Conservation (phyloP, 2,888 invertebrate species). For the Ennomos quercinarius region DNA sequence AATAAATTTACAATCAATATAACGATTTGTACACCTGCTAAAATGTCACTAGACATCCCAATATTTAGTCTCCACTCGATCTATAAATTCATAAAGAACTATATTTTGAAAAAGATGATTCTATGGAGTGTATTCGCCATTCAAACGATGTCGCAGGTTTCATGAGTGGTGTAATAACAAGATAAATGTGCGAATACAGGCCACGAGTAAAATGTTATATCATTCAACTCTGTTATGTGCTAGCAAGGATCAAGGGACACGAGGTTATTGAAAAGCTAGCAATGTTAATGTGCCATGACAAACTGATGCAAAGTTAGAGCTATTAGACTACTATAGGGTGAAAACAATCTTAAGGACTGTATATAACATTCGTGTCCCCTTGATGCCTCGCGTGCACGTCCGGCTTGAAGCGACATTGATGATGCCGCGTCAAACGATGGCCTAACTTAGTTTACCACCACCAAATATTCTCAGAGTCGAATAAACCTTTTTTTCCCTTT, state of each 20-base stretch:
- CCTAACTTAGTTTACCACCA: conserved; percentile 87
- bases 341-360: conserved; percentile 56
- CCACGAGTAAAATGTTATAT: conserved; percentile 75
- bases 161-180: conserved; percentile 14
- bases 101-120: conserved; percentile 61
- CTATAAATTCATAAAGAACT: conserved; percentile 66
- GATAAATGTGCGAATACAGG: conserved; percentile 62
- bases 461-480: conserved; percentile 94
- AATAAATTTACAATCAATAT: conserved; percentile 77
- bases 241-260: conserved; percentile 82
- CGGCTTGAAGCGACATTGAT: conserved; percentile 64
- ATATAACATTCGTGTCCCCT: conserved; percentile 78
- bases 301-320: conserved; percentile 69
- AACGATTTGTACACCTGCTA: conserved; percentile 82
- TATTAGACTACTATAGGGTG: conserved; percentile 57
- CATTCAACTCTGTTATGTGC: conserved; percentile 80
- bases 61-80: conserved; percentile 76
- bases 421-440: conserved; percentile 36
- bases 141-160: conserved; percentile 35
- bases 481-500: conserved; percentile 92
- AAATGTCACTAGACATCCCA: conserved; percentile 75
- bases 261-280: conserved; percentile 75
- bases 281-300: conserved; percentile 70
- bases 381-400: conserved; percentile 71
- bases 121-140: conserved; percentile 62